phyloP scores from a whole-genome alignment of 2,888 invertebrate species.

The Therioaphis trifolii region DNA sequence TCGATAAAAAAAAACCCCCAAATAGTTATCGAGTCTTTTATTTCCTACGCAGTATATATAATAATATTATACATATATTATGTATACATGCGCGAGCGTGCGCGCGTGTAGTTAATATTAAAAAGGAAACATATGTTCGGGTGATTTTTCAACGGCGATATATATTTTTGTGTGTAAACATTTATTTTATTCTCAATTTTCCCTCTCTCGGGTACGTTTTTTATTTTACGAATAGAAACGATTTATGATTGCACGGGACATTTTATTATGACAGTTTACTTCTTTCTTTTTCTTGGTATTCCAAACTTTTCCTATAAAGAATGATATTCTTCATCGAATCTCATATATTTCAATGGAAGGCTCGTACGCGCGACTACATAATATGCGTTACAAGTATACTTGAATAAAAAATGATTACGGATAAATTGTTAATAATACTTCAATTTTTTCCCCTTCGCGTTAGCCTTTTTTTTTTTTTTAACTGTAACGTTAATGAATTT shows the following conservation, averaged over 20 bases:
- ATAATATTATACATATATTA: neutral
- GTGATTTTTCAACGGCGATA: constrained; percentile 29
- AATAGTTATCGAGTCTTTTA: too few species aligned
- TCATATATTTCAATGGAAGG: neutral
- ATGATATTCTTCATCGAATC: constrained; percentile 40
- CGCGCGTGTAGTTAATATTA: neutral
- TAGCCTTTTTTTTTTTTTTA: too few species aligned
- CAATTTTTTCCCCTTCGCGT: too few species aligned
- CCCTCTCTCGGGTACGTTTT: neutral
- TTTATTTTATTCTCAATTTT: constrained; percentile 26
- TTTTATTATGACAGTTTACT: constrained; percentile 40
- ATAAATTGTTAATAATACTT: too few species aligned
- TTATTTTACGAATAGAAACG: constrained; percentile 28
- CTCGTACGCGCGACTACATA: neutral
- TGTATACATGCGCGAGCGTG: too few species aligned
- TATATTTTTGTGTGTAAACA: constrained; percentile 10
- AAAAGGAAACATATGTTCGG: constrained; percentile 26
- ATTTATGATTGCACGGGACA: constrained; percentile 43
- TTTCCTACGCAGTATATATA: too few species aligned
- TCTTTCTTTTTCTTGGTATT: neutral
- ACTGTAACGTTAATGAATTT: too few species aligned
- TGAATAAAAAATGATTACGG: too few species aligned
- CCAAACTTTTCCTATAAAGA: constrained; percentile 19
- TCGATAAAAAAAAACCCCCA: too few species aligned
- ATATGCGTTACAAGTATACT: constrained; percentile 18